Percentiles rank a stretch among this genome's conserved stretches.
Conservation (phyloP, 2,113 vertebrate species). For the Lophura nycthemera region DNA sequence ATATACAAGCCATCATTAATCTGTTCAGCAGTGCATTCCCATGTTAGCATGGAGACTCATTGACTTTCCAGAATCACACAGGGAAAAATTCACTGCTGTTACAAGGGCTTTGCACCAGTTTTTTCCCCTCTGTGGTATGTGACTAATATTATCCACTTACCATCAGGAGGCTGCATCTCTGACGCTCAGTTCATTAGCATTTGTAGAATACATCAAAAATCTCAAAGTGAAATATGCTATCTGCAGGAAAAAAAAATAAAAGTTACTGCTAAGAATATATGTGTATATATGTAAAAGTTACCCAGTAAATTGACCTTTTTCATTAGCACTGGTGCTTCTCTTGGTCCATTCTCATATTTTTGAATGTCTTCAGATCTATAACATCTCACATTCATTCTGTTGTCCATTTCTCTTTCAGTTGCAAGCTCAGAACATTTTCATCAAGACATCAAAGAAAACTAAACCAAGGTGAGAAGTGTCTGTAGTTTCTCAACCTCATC, state of each 20-base stretch:
- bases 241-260: neutral
- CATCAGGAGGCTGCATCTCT: neutral
- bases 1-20: constrained; percentile 57
- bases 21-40: constrained; percentile 32
- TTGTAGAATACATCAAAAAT: neutral
- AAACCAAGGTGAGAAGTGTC: neutral
- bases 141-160: constrained; percentile 13
- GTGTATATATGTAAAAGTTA: neutral
- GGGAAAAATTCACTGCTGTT: constrained; percentile 34
- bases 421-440: neutral
- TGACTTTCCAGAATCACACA: constrained; percentile 54
- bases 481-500: neutral
- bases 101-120: neutral
- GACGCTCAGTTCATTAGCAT: neutral
- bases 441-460: neutral
- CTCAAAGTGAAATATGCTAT: neutral
- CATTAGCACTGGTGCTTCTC: neutral
- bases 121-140: constrained; percentile 31
- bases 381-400: neutral
- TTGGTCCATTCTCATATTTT: neutral
- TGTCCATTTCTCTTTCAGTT: neutral
- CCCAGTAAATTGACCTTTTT: neutral
- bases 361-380: neutral
- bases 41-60: neutral
- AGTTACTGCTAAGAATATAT: neutral